These are phyloP conservation scores for Drosophila albomicans DNA, from an alignment of 1,140 invertebrate species.

Conservation along the genomic window DNA sequence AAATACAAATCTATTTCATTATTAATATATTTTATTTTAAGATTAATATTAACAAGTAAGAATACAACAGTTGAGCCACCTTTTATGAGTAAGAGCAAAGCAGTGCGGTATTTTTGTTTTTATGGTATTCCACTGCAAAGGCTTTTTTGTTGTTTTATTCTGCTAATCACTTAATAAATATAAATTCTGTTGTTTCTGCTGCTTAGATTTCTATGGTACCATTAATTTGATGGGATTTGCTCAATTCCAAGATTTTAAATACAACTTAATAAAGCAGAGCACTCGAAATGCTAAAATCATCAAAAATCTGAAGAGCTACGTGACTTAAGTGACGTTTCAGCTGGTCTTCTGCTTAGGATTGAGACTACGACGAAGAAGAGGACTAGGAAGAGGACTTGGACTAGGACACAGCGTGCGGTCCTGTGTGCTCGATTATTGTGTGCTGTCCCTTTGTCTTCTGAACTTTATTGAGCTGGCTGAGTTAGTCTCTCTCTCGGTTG, in stretches of 20 bases:
- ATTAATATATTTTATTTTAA: too few species aligned
- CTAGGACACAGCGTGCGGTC: background rate
- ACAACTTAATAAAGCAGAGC: background rate
- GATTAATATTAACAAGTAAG: too few species aligned
- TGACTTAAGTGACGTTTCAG: conserved; percentile 12
- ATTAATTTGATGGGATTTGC: background rate
- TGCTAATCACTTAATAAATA: too few species aligned
- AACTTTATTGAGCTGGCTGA: conserved; percentile 26
- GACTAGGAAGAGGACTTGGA: background rate
- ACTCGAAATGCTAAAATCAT: conserved; percentile 20
- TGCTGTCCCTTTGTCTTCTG: conserved; percentile 16
- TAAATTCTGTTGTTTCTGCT: background rate
- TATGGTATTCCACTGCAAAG: too few species aligned
- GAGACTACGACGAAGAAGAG: too few species aligned
- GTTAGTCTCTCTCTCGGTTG: conserved; percentile 8
- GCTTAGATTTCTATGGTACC: background rate
- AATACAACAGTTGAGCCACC: too few species aligned
- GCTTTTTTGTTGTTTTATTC: too few species aligned
- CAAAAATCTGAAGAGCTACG: conserved; percentile 13
- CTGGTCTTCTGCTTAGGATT: background rate
- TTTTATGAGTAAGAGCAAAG: too few species aligned
- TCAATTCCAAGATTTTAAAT: conserved; percentile 10
- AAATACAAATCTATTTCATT: too few species aligned
- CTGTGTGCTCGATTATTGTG: background rate
- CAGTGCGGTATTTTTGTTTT: too few species aligned